A percentile compares a stretch with the other conserved stretches of the same genome.
Evolutionary conservation across 2,797 vertebrate species (phyloP).

Genomic region (Lithobates pipiens): DNA sequence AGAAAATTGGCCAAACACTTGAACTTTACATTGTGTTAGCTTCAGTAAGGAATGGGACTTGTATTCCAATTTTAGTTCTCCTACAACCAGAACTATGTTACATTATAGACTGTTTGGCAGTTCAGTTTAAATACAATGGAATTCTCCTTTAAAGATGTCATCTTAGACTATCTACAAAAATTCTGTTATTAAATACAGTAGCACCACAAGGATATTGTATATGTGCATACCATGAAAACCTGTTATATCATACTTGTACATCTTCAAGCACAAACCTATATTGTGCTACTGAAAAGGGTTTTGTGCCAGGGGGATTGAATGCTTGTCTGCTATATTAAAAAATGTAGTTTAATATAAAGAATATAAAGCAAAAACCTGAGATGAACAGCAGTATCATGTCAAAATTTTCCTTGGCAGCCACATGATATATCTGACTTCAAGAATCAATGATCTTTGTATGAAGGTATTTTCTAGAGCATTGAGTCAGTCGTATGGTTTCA

Average conservation of each 20-base stretch:
- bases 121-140: too few species aligned
- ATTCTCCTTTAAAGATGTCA: background rate
- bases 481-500: background rate
- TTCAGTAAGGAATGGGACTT: too few species aligned
- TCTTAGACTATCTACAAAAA: background rate
- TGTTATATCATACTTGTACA: background rate
- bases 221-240: background rate
- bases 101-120: too few species aligned
- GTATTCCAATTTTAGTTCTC: too few species aligned
- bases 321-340: background rate
- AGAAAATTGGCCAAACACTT: too few species aligned
- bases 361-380: background rate
- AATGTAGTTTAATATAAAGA: slow-evolving; percentile 3
- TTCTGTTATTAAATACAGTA: background rate
- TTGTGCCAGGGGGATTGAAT: background rate
- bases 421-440: background rate
- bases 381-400: background rate
- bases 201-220: background rate
- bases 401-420: background rate
- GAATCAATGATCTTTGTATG: slow-evolving; percentile 8
- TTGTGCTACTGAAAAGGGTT: background rate
- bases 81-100: too few species aligned
- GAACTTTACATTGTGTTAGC: too few species aligned
- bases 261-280: background rate
- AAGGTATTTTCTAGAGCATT: background rate